Conservation (phyloP, 92 coral and sea anemone genomes). For the Nematostella vectensis region DNA sequence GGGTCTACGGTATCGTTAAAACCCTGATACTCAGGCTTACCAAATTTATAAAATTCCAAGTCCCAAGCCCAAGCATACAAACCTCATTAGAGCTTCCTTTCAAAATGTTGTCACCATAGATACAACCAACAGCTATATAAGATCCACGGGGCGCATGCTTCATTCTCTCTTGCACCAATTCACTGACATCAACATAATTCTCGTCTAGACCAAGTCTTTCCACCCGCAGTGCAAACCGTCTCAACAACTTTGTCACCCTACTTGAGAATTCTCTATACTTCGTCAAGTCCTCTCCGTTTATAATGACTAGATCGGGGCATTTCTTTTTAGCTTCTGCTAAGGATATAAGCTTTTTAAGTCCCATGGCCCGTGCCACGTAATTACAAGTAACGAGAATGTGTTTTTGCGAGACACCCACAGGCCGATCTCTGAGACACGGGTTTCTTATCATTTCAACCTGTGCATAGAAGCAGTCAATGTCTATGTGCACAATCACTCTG, state of each 20-base stretch:
- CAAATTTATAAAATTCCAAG: too few relatives aligned
- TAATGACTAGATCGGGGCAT: constrained; percentile 70
- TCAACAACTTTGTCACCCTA: constrained; percentile 37
- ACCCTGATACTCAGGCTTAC: too few relatives aligned
- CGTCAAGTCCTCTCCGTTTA: constrained; percentile 68
- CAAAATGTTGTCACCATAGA: constrained; percentile 2
- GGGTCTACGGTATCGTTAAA: too few relatives aligned
- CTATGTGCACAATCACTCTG: constrained; percentile 68
- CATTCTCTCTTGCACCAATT: constrained; percentile 34
- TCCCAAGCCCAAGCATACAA: neutral
- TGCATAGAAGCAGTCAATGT: constrained; percentile 79
- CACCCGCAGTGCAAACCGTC: constrained; percentile 46
- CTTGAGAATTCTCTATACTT: constrained; percentile 63
- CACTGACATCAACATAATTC: constrained; percentile 68
- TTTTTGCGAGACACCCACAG: constrained; percentile 71
- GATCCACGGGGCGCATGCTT: too few relatives aligned
- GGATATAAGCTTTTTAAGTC: constrained; percentile 64
- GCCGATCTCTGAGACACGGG: constrained; percentile 42
- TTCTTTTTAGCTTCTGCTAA: constrained; percentile 60
- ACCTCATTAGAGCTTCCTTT: neutral
- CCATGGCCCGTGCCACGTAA: constrained; percentile 62
- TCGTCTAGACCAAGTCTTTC: constrained; percentile 80
- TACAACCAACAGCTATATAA: constrained; percentile 26
- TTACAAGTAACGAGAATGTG: constrained; percentile 74
- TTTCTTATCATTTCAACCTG: constrained; percentile 76